Base-by-base conservation (phyloP, 2,888 invertebrate genomes). In the Drosophila neoperkinsi region DNA sequence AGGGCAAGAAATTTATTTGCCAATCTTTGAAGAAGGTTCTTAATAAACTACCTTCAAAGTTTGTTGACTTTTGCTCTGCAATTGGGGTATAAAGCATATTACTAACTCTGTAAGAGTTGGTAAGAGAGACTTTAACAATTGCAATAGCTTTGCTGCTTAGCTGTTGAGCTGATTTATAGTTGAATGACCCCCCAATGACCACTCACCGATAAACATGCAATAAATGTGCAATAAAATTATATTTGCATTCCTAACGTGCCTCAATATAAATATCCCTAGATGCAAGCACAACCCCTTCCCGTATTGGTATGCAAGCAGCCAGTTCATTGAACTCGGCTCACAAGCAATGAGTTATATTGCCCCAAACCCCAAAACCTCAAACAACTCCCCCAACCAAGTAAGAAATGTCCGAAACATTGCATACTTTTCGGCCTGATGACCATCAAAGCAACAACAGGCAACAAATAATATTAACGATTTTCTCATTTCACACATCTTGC, bases 401-500 rank as follows among this genome's bases (percentile, higher is more conserved):
- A 74, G 60, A 68, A 58, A 30, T 64, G 58, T 33, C 43, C 55
- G 64, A 80, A 72, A 55, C 67, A 68, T 81, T 78, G 78, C 78
- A 81, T 79, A 79, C 78, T 79, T 79, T 78, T 81, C 70, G 79
- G 75, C 53, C 55, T 58, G 64, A 56, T 74, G 73, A 68, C 71
- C 73, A 64, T 57, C 52, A 66, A 65, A 34, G 46, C 36, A 68
- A 38, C 13, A 64, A 34, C 60, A 63, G 73, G 61, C 71, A 64
- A 71, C 65, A 74, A 81, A 65, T 78, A 73, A 77, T 80, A 82
- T 77, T 89, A 86, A 88, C 81, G 89, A 86, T 82, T 86, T 90
- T 90, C 87, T 86, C 89, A 84, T 71, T 74, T 85, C 77, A 63
- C 76, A 57, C 52, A 55, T 59, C 49, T 63, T 58, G 58, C 71